Evolutionary conservation across 2,888 invertebrate genomes (phyloP), one percentile per base, ranked within the genome.

Genomic region (Agriopis leucophaearia): DNA sequence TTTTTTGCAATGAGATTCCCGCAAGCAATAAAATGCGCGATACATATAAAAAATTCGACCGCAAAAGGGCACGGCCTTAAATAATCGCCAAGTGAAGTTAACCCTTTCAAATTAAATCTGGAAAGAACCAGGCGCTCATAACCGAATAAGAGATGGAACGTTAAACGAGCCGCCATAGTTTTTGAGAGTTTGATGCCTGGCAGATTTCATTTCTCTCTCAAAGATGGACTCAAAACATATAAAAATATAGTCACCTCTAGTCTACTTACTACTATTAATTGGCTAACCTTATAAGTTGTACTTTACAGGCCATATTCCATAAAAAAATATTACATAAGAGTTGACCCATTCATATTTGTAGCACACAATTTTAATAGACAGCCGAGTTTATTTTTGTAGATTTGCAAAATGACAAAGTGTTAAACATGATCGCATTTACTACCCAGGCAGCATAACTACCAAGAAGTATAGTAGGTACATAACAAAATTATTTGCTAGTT

Each of bases 401-500:
- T 40, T 44, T 13, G 57, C 66, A 61, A 75, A 72, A 60, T 55
- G 70, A 73, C 63, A 40, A 80, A 88, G 82, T n/a, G n/a, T 84
- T 86, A 78, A 78, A 81, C 71, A 78, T 85, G 87, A 82, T 84
- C 88, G 83, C 84, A 80, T 86, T 89, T 76, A 73, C 66, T 83
- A 92, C 88, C 78, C 88, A 85, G 88, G 71, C 63, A 71, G 65
- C 86, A 92, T 83, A 76, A 77, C 9, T 27, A 7, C 48, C 51
- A 58, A 75, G 69, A 72, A 74, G 75, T 45, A 50, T 1, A 10
- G 15, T 10, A 18, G 5, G 35, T 4, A 45, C 13, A 45, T 10
- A 52, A 27, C 27, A 27, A 16, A 15, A 51, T 56, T 45, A 35
- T 15, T 66, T 56, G 51, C 45, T 51, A 42, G 55, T 7, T 2